Percentiles rank a stretch among this genome's conserved stretches.
phyloP scores from a whole-genome alignment of 2,888 invertebrate genomes.

The Rambutsinella grinnellia region DNA sequence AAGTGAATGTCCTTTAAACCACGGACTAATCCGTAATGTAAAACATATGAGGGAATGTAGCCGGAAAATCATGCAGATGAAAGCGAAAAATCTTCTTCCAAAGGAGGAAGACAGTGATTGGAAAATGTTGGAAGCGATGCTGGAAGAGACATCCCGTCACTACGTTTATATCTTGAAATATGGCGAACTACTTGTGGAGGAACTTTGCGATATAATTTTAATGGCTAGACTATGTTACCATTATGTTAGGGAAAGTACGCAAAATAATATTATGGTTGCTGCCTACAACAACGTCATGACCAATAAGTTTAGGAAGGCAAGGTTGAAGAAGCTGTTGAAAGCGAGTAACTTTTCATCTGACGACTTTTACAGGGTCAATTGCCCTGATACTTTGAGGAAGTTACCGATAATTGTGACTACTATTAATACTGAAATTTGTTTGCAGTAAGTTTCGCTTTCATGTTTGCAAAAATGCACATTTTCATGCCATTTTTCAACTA shows the following conservation, averaged over 20 bases:
- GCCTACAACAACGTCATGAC: constrained; percentile 19
- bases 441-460: constrained; percentile 45
- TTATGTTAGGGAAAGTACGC: constrained; percentile 20
- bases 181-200: constrained; percentile 37
- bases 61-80: background rate
- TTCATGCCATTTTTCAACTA: background rate
- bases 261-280: constrained; percentile 12
- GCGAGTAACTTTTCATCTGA: constrained; percentile 10
- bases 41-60: constrained; percentile 25
- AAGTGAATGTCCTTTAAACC: background rate
- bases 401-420: constrained; percentile 35
- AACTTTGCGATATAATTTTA: constrained; percentile 48
- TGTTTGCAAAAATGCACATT: background rate
- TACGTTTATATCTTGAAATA: constrained; percentile 21
- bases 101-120: constrained; percentile 11
- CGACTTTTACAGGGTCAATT: constrained; percentile 20
- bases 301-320: constrained; percentile 12
- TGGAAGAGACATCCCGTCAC: constrained; percentile 25
- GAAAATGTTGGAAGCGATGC: constrained; percentile 19
- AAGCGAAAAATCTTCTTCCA: background rate
- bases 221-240: constrained; percentile 39
- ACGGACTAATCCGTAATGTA: constrained; percentile 21
- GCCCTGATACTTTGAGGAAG: constrained; percentile 43
- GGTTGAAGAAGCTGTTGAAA: constrained; percentile 21
- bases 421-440: constrained; percentile 29